Conservation (phyloP, 2,888 invertebrate genomes). For the Palloptera scutellata region DNA sequence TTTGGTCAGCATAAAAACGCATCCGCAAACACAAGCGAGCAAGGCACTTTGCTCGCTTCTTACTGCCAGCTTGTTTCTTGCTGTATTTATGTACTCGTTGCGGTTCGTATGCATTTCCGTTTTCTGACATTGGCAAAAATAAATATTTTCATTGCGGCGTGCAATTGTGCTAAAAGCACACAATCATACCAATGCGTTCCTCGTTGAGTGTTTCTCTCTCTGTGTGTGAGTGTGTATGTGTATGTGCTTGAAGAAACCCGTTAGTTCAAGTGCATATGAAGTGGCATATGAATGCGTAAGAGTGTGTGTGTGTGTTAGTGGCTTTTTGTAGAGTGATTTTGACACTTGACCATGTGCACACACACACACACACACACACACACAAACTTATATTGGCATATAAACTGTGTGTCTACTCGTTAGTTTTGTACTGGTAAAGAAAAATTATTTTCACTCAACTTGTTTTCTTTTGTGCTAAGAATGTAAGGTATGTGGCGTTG, state of each 20-base stretch:
- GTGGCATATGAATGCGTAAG: slow-evolving; percentile 5
- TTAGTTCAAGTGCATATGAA: slow-evolving; percentile 3
- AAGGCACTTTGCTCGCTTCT: too few relatives aligned
- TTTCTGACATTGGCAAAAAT: too few relatives aligned
- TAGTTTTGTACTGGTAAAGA: too few relatives aligned
- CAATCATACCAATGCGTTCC: background rate
- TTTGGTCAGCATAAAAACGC: too few relatives aligned
- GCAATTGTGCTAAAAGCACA: slow-evolving; percentile 6
- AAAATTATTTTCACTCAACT: too few relatives aligned
- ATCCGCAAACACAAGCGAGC: too few relatives aligned
- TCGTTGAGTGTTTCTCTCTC: background rate
- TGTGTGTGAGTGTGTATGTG: background rate
- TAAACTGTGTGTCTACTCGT: too few relatives aligned
- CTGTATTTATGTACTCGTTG: too few relatives aligned
- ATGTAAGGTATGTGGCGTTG: too few relatives aligned
- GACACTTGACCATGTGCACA: background rate
- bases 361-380: slow-evolving; percentile 2
- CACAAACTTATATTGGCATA: slow-evolving; percentile 6
- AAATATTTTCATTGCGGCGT: slow-evolving; percentile 33
- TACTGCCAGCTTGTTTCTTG: too few relatives aligned
- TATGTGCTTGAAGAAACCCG: slow-evolving; percentile 1
- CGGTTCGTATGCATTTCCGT: too few relatives aligned
- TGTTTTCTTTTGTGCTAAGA: too few relatives aligned
- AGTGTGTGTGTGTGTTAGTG: background rate
- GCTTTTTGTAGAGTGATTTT: slow-evolving; percentile 3